Base-by-base conservation (phyloP, 2,888 invertebrate genomes). In the Thymelicus acteon region DNA sequence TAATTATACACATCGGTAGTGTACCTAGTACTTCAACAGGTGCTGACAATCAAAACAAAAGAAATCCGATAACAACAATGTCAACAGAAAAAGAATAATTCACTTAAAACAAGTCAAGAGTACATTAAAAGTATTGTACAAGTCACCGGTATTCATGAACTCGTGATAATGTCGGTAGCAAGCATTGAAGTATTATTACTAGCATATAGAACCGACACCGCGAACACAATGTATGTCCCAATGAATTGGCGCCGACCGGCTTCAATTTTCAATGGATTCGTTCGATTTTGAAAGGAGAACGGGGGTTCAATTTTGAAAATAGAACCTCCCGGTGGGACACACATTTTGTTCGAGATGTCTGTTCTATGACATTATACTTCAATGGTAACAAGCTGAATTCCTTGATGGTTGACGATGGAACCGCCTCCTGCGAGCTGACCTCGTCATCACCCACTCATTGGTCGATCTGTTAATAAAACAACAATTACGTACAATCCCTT, bases 371-470 rank as follows among this genome's bases (percentile, higher is more conserved):
- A n/a, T n/a, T n/a, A n/a, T n/a, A n/a, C n/a, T n/a, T n/a, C n/a
- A n/a, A n/a, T n/a, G n/a, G n/a, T 49, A 64, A 70, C 70, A 70
- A 64, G 68, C 62, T 57, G 69, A 70, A 70, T 70, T 74, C 72
- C 68, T 75, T 44, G 71, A 67, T 67, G 58, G 39, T 66, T 61
- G 60, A 58, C 71, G 19, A 60, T 24, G 75, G 72, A 60, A 64
- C 75, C 76, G 77, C 77, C 76, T 75, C 66, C 71, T 10, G 67
- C 31, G 48, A 67, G 74, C 10, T 71, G 70, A 74, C 75, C 77
- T 75, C 67, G 65, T 68, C 37, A 57, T 71, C 60, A 67, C 52
- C 52, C 68, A 60, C 62, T 60, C 65, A 77, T 76, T 77, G 77
- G 77, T 64, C 40, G 52, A 57, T 69, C 58, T 49, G 63, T 31